Evolutionary conservation across 2,797 vertebrate genomes (phyloP), one percentile per base, ranked within the genome.

Genomic region (Garrulus glandarius): DNA sequence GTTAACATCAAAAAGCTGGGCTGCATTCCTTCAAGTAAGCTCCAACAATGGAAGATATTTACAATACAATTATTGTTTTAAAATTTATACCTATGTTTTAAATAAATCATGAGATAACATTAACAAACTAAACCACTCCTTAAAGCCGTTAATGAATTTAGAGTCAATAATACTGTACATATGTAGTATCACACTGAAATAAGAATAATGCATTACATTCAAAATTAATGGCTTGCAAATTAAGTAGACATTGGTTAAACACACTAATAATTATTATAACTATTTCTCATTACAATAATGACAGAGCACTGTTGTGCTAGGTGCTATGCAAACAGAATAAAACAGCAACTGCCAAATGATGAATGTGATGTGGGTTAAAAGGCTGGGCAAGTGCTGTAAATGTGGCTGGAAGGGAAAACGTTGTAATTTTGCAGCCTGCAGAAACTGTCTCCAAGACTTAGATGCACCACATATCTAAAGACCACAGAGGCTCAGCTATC

Each of bases 281-380:
- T 87, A 70, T 92, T 95, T 56, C 91, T 93, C 91, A 92, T 93
- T 95, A 92, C 22, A 37, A 71, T 96, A 92, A 94, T 69, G 91
- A 79, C 83, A 93, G 65, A 61, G 65, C 27, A 11, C 46, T 76
- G 69, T 56, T 81, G 95, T 84, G 91, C 91, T 92, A 75, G 94
- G 89, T 92, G 91, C 79, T 90, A 18, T 26, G 60, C 74, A 94
- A 96, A 95, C 89, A 89, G 80, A 67, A 64, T 22, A 74, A 92
- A 89, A 1, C 44, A 92, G 88, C 56, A 60, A 94, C n/a, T n/a
- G 78, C 32, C 47, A 67, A 64, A 69, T 77, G 93, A 95, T 80
- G 80, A 76, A 93, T 80, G 89, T 57, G 92, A 96, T 39, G 44
- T 27, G 60, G 83, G 41, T 79, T 77, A 47, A 90, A 81, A 89